phyloP scores from a whole-genome alignment of 1,140 invertebrate species.

The Mamestra configurata region DNA sequence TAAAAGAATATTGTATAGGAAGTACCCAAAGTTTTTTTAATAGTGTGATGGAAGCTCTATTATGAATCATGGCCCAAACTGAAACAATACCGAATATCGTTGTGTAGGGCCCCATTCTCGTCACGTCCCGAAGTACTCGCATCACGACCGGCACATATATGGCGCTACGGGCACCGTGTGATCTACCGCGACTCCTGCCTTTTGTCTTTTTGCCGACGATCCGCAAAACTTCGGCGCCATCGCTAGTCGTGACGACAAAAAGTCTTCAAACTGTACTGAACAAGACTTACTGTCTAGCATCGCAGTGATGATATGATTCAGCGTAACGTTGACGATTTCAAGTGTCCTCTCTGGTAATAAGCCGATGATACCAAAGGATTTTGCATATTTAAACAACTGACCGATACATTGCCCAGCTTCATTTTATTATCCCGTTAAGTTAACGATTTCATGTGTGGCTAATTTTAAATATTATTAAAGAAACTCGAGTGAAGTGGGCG shows the following conservation, averaged over 20 bases:
- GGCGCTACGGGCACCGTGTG: not conserved
- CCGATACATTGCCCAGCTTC: no score
- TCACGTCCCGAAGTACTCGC: conserved; percentile 15
- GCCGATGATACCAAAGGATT: not conserved
- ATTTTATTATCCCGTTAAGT: not conserved
- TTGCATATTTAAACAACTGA: no score
- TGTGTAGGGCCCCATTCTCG: conserved; percentile 5
- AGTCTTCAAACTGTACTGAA: not conserved
- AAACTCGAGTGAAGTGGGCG: not conserved
- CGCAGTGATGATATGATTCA: not conserved
- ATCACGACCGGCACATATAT: conserved; percentile 28
- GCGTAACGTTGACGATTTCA: no score
- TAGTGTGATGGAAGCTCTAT: not conserved
- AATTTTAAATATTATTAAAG: not conserved
- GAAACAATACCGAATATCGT: conserved; percentile 19
- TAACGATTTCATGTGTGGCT: not conserved
- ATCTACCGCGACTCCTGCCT: conserved; percentile 19
- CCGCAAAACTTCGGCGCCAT: not conserved
- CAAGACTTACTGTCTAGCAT: not conserved
- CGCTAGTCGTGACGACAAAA: not conserved
- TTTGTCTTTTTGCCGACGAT: conserved; percentile 35
- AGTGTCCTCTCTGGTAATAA: no score
- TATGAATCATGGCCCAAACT: not conserved
- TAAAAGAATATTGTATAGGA: not conserved
- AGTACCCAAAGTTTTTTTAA: not conserved